Evolutionary conservation across 64 coral and sea anemone species (phyloP).

Genomic region (Porites australiensis): DNA sequence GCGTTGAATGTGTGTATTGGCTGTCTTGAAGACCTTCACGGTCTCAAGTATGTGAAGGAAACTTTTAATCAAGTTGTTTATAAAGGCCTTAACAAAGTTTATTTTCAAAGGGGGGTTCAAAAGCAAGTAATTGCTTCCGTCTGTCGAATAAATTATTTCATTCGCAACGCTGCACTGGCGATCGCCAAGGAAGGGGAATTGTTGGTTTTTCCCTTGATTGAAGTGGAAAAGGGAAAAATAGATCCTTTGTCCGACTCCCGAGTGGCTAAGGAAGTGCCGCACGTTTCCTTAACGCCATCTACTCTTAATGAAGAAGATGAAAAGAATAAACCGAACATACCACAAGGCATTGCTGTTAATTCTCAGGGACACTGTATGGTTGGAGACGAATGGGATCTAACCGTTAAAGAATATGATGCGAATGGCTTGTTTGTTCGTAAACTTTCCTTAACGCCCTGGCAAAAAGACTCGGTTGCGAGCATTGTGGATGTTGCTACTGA

Average conservation of each 20-base stretch:
- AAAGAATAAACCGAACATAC: constrained; percentile 3
- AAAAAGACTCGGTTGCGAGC: background rate
- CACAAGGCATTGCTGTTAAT: background rate
- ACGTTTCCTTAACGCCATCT: background rate
- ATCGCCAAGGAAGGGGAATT: background rate
- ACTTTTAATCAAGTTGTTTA: constrained; percentile 12
- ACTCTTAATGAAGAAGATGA: background rate
- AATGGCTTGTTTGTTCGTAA: background rate
- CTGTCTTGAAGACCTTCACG: constrained; percentile 58
- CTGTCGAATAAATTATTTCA: background rate
- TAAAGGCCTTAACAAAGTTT: background rate
- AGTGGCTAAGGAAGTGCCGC: background rate
- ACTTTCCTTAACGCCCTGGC: background rate
- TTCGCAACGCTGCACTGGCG: background rate
- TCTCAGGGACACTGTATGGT: background rate
- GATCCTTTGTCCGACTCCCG: background rate
- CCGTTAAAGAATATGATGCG: background rate
- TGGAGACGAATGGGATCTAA: constrained; percentile 2
- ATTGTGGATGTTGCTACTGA: constrained; percentile 1
- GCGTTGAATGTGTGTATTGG: constrained; percentile 18
- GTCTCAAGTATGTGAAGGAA: constrained; percentile 11
- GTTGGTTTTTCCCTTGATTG: background rate
- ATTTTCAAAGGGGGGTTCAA: background rate
- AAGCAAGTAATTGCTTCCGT: background rate
- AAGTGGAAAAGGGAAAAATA: background rate